Evolutionary conservation across 2,113 vertebrate genomes (phyloP), one percentile per base, ranked within the genome.

Genomic region (Ploceus nigricollis): DNA sequence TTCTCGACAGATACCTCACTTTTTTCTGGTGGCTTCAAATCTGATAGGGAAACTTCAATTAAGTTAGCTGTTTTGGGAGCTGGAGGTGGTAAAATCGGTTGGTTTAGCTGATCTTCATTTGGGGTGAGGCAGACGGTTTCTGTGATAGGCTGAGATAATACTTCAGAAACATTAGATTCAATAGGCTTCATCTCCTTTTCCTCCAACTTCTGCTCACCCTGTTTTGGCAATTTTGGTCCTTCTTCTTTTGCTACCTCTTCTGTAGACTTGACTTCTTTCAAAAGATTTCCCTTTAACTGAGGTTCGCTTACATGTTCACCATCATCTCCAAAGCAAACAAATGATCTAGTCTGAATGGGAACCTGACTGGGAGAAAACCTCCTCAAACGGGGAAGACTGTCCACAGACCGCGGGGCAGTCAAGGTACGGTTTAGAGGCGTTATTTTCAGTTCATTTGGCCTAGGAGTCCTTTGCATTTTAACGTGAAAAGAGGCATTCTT

Each of bases 371-470:
- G 99, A 5, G 99, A 99, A 97, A 99, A 99, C 42, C 99, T 98
- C 31, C 99, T 98, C 58, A 99, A 92, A 35, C 99, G 98, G 47
- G 99, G 99, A 84, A 99, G 99, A 86, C 99, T 99, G 87, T 99
- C 99, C 25, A 99, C 99, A 65, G 99, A 99, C 31, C 99, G 98
- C 0, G 99, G 99, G 15, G 99, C 98, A 11, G 98, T 99, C 82
- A 99, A 96, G 77, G 99, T 99, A 31, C 99, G 98, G 87, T 98
- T 99, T 91, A 99, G 98, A 57, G 99, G 99, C 5, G 99, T 97
- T 81, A 99, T 98, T 98, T 99, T 99, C 57, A 99, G 97, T 86
- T 99, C 99, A 40, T 95, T 99, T 90, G 99, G 99, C 86, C 99
- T 98, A 61, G 98, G 97, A 84, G 98, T 98, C 94, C 98, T 98